These are phyloP conservation scores for Phaethornis superciliosus DNA, from an alignment of 2,113 vertebrate genomes.

Conservation along the genomic window DNA sequence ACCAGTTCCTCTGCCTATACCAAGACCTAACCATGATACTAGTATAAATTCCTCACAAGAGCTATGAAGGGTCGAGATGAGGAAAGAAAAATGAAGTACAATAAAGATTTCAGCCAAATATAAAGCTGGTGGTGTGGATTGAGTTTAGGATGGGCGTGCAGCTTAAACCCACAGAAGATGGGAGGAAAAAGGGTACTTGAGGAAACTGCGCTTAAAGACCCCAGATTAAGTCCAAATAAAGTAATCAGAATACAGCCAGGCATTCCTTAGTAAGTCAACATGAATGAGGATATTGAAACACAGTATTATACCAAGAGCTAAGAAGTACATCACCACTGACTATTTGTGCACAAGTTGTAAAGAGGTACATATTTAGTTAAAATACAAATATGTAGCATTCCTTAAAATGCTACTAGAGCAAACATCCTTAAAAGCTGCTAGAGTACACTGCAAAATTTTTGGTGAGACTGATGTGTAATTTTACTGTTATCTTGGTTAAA, in stretches of 20 bases:
- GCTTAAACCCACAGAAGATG: not conserved
- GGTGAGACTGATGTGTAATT: not conserved
- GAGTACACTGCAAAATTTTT: not conserved
- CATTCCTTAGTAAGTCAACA: not conserved
- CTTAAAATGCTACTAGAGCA: no score
- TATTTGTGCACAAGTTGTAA: not conserved
- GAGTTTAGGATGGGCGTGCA: not conserved
- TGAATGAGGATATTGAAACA: not conserved
- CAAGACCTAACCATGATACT: not conserved
- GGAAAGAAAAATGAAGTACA: not conserved
- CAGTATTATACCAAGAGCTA: not conserved
- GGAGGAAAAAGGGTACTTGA: not conserved
- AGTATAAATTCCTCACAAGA: not conserved
- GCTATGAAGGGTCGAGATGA: not conserved
- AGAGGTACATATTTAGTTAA: not conserved
- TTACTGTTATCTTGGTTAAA: not conserved
- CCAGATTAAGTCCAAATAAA: not conserved
- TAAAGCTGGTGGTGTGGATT: accelerated
- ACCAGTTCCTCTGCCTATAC: not conserved
- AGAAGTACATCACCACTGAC: not conserved
- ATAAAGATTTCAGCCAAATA: not conserved
- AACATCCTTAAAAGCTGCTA: not conserved
- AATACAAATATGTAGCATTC: not conserved
- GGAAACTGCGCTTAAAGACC: not conserved
- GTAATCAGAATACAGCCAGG: not conserved